A percentile compares a stretch with the other conserved stretches of the same genome.
These are phyloP conservation scores for Drosophila arizonae DNA, from an alignment of 1,140 invertebrate species.

Conservation along the genomic window DNA sequence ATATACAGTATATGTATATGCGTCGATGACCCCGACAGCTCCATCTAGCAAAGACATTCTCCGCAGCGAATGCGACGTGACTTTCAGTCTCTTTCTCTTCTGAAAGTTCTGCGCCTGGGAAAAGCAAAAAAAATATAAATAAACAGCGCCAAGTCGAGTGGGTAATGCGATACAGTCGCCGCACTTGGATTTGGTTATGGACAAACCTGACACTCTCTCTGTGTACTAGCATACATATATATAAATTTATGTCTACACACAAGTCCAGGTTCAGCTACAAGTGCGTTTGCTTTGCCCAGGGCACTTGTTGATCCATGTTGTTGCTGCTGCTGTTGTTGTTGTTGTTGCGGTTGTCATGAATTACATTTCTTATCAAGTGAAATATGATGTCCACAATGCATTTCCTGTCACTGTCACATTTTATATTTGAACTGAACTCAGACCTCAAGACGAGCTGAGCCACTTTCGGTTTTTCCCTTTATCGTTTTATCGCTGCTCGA, in stretches of 20 bases:
- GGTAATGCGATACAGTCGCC: conserved; percentile 17
- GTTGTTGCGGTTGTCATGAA: conserved; percentile 14
- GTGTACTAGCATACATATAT: background rate
- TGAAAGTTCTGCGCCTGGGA: conserved; percentile 71
- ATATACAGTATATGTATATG: background rate
- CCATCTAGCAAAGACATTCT: conserved; percentile 24
- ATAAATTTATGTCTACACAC: background rate
- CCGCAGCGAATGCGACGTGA: conserved; percentile 45
- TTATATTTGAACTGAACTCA: conserved; percentile 13
- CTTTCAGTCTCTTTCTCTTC: conserved; percentile 43
- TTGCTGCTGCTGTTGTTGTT: background rate
- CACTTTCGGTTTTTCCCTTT: conserved; percentile 1
- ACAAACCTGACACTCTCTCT: conserved; percentile 35
- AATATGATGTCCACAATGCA: conserved; percentile 39
- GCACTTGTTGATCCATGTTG: conserved; percentile 24
- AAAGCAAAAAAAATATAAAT: conserved; percentile 12
- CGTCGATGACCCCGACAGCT: conserved; percentile 40
- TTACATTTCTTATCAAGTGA: conserved; percentile 43
- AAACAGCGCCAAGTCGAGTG: conserved; percentile 1
- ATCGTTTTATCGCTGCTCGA: conserved; percentile 52
- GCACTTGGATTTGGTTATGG: conserved; percentile 36
- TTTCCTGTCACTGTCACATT: conserved; percentile 48
- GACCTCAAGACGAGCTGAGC: background rate
- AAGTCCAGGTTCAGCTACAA: conserved; percentile 11
- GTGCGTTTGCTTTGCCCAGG: conserved; percentile 4